Evolutionary conservation across 2,888 invertebrate genomes (phyloP).

Genomic region (Clusia tigrina): DNA sequence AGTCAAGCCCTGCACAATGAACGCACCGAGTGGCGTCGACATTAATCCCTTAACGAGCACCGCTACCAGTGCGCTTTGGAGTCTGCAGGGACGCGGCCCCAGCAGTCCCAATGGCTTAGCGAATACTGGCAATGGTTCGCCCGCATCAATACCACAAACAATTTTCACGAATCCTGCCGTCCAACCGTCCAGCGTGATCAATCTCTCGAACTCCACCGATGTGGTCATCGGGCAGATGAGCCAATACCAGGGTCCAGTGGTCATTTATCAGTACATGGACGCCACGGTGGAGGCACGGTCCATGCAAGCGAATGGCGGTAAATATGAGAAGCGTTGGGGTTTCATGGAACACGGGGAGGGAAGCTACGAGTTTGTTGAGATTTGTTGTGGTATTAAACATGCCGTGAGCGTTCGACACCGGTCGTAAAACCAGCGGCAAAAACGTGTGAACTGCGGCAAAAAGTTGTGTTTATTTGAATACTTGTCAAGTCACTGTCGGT

Average conservation of each 20-base stretch:
- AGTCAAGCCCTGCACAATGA: neutral
- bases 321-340: too few relatives aligned
- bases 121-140: conserved; percentile 28
- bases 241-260: conserved; percentile 68
- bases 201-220: conserved; percentile 66
- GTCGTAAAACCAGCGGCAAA: too few relatives aligned
- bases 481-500: too few relatives aligned
- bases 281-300: conserved; percentile 59
- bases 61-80: conserved; percentile 49
- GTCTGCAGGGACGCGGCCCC: conserved; percentile 40
- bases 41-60: conserved; percentile 44
- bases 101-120: neutral
- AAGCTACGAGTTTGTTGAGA: too few relatives aligned
- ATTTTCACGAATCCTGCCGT: conserved; percentile 52
- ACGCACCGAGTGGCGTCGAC: conserved; percentile 24
- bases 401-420: too few relatives aligned
- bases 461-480: too few relatives aligned
- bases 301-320: conserved; percentile 58
- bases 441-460: too few relatives aligned
- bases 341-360: too few relatives aligned
- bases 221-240: conserved; percentile 68
- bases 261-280: conserved; percentile 66
- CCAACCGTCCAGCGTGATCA: conserved; percentile 63
- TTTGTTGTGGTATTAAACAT: too few relatives aligned
- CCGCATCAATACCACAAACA: conserved; percentile 50